These are phyloP conservation scores for Elymnias hypermnestra DNA, from an alignment of 1,140 invertebrate species.

Conservation along the genomic window DNA sequence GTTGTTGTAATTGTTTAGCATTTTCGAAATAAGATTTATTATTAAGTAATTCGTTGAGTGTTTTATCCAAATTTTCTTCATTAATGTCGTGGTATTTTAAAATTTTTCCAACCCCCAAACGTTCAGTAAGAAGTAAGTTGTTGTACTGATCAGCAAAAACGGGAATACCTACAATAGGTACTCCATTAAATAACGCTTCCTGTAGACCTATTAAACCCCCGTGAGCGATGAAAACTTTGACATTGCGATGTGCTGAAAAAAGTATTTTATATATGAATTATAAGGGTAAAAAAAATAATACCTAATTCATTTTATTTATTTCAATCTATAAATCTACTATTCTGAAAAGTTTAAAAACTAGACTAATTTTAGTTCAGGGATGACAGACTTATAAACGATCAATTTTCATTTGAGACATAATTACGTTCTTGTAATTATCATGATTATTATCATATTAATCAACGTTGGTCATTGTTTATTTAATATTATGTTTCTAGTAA, in stretches of 20 bases:
- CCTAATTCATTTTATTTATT: too few relatives aligned
- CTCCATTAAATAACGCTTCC: conserved; percentile 80
- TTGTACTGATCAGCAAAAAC: conserved; percentile 79
- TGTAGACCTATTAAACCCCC: conserved; percentile 81
- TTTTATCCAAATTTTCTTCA: conserved; percentile 37
- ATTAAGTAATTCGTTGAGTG: conserved; percentile 39
- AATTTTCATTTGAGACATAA: too few relatives aligned
- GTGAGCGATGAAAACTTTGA: conserved; percentile 80
- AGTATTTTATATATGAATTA: not conserved
- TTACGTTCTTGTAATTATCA: too few relatives aligned
- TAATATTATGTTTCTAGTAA: too few relatives aligned
- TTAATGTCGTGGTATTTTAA: conserved; percentile 47
- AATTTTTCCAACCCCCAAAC: conserved; percentile 65
- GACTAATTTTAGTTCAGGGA: too few relatives aligned
- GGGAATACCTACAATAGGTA: conserved; percentile 81
- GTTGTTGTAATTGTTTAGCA: conserved; percentile 57
- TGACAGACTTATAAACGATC: too few relatives aligned
- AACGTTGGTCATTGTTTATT: too few relatives aligned
- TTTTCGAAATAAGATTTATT: conserved; percentile 46
- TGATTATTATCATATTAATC: too few relatives aligned
- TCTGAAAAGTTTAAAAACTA: too few relatives aligned
- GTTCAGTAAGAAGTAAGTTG: conserved; percentile 72
- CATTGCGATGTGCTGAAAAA: conserved; percentile 76
- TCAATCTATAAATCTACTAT: too few relatives aligned
- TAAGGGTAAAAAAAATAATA: too few relatives aligned